phyloP scores from a whole-genome alignment of 2,113 vertebrate genomes.

The Otocyon megalotis region DNA sequence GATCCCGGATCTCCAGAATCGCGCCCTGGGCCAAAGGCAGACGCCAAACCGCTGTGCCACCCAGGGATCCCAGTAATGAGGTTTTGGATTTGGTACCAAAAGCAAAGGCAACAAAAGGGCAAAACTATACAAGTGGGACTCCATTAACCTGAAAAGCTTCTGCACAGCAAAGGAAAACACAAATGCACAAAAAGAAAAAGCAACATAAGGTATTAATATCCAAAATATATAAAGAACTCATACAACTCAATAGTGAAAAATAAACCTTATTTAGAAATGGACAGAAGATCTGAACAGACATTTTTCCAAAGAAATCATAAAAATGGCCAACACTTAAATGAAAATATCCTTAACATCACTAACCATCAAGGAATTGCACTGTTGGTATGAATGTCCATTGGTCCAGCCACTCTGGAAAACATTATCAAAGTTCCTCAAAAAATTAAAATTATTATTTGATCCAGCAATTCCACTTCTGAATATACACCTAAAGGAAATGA shows the following conservation, averaged over 20 bases:
- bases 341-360: background rate
- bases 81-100: background rate
- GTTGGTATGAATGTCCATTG: background rate
- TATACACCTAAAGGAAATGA: background rate
- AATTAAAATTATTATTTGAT: background rate
- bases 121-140: background rate
- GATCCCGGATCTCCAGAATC: too few relatives aligned
- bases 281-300: background rate
- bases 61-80: too few relatives aligned
- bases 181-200: background rate
- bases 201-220: background rate
- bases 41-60: too few relatives aligned
- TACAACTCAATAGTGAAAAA: background rate
- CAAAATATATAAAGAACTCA: background rate
- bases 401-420: background rate
- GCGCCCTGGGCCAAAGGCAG: too few relatives aligned
- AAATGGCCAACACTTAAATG: background rate
- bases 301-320: background rate
- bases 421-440: background rate
- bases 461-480: background rate
- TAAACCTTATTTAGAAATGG: background rate
- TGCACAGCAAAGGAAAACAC: background rate
- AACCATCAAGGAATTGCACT: background rate
- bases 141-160: background rate
- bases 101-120: background rate